Evolutionary conservation across 2,797 vertebrate species (phyloP).

Genomic region (Cryptoblepharus egeriae): DNA sequence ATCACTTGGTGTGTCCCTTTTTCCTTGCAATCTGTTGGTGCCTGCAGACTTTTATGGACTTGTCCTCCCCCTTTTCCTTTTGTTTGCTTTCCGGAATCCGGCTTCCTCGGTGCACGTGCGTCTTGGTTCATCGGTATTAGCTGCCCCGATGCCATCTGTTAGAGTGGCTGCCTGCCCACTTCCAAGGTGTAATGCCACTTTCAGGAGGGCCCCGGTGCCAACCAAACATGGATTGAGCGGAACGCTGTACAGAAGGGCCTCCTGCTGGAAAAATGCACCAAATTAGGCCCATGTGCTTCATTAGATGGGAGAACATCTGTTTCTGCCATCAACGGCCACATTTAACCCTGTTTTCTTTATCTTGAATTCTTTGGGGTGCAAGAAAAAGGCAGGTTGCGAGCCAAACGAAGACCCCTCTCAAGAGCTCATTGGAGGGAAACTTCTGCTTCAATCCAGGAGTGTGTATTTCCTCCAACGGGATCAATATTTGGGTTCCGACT

Average conservation of each 20-base stretch:
- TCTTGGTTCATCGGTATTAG: slow-evolving; percentile 70
- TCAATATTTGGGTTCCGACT: background rate
- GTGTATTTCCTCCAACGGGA: slow-evolving; percentile 12
- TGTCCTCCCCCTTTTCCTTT: background rate
- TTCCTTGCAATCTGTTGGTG: background rate
- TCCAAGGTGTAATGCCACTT: slow-evolving; percentile 78
- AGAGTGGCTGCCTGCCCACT: slow-evolving; percentile 73
- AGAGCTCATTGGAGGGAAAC: slow-evolving; percentile 48
- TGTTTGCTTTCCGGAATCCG: slow-evolving; percentile 18
- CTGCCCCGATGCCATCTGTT: slow-evolving; percentile 75
- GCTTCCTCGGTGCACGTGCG: slow-evolving; percentile 53
- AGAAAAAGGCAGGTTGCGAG: slow-evolving; percentile 64
- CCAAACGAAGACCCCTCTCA: slow-evolving; percentile 54
- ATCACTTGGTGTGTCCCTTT: accelerated
- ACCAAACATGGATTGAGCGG: slow-evolving; percentile 79
- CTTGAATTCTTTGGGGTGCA: slow-evolving; percentile 67
- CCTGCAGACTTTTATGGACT: background rate
- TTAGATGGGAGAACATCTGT: slow-evolving; percentile 81
- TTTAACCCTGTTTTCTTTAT: slow-evolving; percentile 73
- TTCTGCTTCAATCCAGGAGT: slow-evolving; percentile 47
- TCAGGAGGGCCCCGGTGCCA: slow-evolving; percentile 81
- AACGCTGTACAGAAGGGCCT: slow-evolving; percentile 76
- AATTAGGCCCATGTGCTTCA: slow-evolving; percentile 82
- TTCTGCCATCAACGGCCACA: slow-evolving; percentile 77
- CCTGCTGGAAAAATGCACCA: slow-evolving; percentile 77